Evolutionary conservation across 1,140 invertebrate species (phyloP).

Genomic region (Druon quercuslanigerum): DNA sequence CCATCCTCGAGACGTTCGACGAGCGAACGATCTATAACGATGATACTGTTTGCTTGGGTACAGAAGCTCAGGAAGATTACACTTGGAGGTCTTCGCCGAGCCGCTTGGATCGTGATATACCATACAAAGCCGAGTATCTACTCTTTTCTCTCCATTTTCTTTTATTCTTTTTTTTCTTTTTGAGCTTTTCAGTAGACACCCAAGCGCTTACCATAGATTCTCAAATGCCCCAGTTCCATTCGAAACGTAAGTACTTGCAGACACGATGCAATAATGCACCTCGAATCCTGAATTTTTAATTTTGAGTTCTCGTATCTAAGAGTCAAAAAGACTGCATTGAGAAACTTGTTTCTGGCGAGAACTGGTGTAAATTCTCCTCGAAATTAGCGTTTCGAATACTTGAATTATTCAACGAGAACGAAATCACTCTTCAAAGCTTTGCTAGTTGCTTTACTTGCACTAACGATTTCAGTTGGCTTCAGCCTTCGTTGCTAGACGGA

Average conservation of each 20-base stretch:
- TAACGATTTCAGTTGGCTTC: conserved; percentile 25
- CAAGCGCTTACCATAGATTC: conserved; percentile 26
- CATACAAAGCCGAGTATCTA: conserved; percentile 32
- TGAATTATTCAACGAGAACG: conserved; percentile 53
- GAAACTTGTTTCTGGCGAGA: background rate
- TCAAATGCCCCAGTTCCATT: conserved; percentile 17
- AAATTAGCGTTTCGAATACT: conserved; percentile 54
- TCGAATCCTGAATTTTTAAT: conserved; percentile 28
- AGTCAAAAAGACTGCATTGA: background rate
- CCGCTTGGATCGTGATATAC: conserved; percentile 53
- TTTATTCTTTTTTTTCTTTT: conserved; percentile 38
- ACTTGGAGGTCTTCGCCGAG: conserved; percentile 56
- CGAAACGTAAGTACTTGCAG: background rate
- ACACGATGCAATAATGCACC: conserved; percentile 11
- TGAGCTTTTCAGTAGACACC: conserved; percentile 52
- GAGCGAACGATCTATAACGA: conserved; percentile 23
- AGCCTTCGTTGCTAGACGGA: background rate
- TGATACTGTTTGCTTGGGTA: conserved; percentile 44
- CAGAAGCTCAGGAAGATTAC: conserved; percentile 56
- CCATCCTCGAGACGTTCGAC: conserved; percentile 2
- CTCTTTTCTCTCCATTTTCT: conserved; percentile 16
- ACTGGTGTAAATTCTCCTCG: conserved; percentile 24
- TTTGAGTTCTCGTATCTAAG: conserved; percentile 3
- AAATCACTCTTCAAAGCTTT: conserved; percentile 16
- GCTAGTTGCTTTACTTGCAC: conserved; percentile 10